These are phyloP conservation scores for Aix galericulata DNA, from an alignment of 2,113 vertebrate genomes.

Conservation along the genomic window DNA sequence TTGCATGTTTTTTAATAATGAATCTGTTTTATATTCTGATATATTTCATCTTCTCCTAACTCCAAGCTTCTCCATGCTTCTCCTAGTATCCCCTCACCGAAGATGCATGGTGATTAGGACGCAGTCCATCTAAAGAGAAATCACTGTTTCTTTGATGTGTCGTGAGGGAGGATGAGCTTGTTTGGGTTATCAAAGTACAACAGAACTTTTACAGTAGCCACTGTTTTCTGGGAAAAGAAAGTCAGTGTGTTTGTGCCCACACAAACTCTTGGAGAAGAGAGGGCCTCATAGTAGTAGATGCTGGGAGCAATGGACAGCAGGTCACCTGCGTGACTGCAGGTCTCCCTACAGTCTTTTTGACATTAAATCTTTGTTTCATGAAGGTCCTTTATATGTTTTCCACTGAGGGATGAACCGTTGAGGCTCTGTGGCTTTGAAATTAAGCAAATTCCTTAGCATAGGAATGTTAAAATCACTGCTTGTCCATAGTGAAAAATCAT, in stretches of 20 bases:
- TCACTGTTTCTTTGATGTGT: background rate
- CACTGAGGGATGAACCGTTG: background rate
- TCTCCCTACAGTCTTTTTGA: background rate
- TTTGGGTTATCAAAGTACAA: background rate
- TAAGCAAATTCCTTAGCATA: background rate
- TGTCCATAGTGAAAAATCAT: background rate
- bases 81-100: background rate
- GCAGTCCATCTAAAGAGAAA: accelerated
- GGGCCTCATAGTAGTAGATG: background rate
- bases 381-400: background rate
- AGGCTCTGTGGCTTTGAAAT: background rate
- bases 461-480: background rate
- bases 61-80: background rate
- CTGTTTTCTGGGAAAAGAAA: background rate
- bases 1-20: background rate
- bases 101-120: accelerated
- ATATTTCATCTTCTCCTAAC: background rate
- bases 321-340: accelerated
- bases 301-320: background rate
- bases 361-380: background rate
- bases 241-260: accelerated
- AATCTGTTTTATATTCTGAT: accelerated
- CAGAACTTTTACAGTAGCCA: background rate
- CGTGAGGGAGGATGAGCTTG: background rate
- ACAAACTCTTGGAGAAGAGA: background rate